Conservation (phyloP, 2,797 vertebrate genomes). For the Rhabdomys pumilio region DNA sequence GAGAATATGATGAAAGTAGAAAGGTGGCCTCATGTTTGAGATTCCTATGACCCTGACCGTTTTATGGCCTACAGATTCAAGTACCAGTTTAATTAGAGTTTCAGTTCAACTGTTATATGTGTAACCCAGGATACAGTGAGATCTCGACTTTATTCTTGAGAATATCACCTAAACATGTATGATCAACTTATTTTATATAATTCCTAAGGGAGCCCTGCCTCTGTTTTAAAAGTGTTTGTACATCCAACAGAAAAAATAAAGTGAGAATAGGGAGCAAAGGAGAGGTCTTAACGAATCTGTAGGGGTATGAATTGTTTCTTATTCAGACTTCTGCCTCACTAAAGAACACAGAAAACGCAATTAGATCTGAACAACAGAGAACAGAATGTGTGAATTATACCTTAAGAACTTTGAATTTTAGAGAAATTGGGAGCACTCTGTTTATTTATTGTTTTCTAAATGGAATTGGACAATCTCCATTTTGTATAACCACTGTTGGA, state of each 20-base stretch:
- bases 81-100: neutral
- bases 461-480: neutral
- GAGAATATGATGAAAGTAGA: too few relatives aligned
- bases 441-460: neutral
- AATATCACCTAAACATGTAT: neutral
- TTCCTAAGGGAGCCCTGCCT: neutral
- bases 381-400: neutral
- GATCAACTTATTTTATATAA: neutral
- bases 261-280: neutral
- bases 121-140: neutral
- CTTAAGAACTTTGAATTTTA: neutral
- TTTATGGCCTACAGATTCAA: neutral
- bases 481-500: neutral
- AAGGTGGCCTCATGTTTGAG: neutral
- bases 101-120: neutral
- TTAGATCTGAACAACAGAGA: neutral
- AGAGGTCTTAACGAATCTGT: neutral
- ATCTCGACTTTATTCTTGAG: neutral
- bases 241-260: neutral
- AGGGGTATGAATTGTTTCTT: neutral
- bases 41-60: neutral
- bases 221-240: neutral
- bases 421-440: neutral
- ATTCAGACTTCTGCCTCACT: neutral
- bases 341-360: neutral